A percentile compares a stretch with the other conserved stretches of the same genome.
phyloP scores from a whole-genome alignment of 1,140 invertebrate genomes.

The Calycopis cecrops region DNA sequence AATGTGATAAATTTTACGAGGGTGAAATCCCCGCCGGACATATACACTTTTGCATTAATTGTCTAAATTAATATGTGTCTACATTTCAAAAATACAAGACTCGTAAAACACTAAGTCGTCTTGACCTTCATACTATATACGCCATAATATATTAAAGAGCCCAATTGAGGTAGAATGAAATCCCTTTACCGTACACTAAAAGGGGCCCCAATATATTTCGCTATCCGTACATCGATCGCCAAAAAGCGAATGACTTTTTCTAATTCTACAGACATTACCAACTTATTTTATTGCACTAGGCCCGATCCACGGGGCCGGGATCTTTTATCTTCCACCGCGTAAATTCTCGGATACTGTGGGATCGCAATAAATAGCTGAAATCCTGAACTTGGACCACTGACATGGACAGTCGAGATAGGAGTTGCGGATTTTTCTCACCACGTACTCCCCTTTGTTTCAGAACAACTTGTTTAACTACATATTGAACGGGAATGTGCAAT shows the following conservation, averaged over 20 bases:
- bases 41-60: too few relatives aligned
- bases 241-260: conserved; percentile 15
- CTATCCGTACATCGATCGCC: neutral
- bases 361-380: conserved; percentile 68
- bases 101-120: too few relatives aligned
- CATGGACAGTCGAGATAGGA: conserved; percentile 53
- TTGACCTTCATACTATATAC: too few relatives aligned
- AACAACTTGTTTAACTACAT: conserved; percentile 35
- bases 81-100: too few relatives aligned
- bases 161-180: too few relatives aligned
- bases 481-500: conserved; percentile 15
- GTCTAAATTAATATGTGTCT: too few relatives aligned
- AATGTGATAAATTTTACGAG: too few relatives aligned
- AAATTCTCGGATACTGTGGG: conserved; percentile 58
- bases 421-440: conserved; percentile 32
- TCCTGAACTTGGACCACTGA: conserved; percentile 62
- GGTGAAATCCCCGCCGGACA: too few relatives aligned
- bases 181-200: conserved; percentile 2
- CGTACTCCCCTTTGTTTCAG: conserved; percentile 33
- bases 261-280: conserved; percentile 14
- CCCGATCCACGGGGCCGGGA: conserved; percentile 31
- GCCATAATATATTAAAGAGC: too few relatives aligned
- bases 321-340: conserved; percentile 57
- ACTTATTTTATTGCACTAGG: conserved; percentile 18
- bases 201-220: too few relatives aligned